A percentile compares a stretch with the other conserved stretches of the same genome.
phyloP scores from a whole-genome alignment of 2,888 invertebrate genomes.

The Drosophila setosimentum region DNA sequence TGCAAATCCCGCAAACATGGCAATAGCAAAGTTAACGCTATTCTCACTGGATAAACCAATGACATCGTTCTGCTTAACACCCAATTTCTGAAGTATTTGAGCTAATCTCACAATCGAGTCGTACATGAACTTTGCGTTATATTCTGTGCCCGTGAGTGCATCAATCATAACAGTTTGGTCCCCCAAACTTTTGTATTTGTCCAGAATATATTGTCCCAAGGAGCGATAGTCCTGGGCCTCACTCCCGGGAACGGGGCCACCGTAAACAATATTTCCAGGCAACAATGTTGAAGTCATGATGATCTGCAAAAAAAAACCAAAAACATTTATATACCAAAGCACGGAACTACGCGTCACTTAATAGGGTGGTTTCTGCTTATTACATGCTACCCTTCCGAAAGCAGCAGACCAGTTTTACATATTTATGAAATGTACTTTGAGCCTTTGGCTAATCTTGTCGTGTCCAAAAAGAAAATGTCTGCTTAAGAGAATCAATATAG shows the following conservation, averaged over 20 bases:
- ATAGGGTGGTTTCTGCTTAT: conserved; percentile 31
- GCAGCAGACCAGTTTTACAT: not conserved
- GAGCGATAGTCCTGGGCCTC: conserved; percentile 74
- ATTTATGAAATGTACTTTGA: too few species aligned
- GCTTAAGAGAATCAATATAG: conserved; percentile 16
- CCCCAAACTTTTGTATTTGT: conserved; percentile 86
- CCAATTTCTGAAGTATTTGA: conserved; percentile 84
- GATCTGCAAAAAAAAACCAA: conserved; percentile 24
- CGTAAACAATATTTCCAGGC: conserved; percentile 83
- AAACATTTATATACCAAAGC: not conserved
- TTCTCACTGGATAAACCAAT: conserved; percentile 88
- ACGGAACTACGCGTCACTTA: not conserved
- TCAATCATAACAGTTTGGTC: conserved; percentile 85
- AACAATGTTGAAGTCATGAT: conserved; percentile 74
- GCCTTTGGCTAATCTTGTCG: conserved; percentile 65
- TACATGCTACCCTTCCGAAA: conserved; percentile 18
- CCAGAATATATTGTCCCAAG: conserved; percentile 87
- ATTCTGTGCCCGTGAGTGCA: conserved; percentile 78
- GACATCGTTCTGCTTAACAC: conserved; percentile 86
- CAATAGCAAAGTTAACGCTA: conserved; percentile 86
- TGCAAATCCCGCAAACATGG: conserved; percentile 86
- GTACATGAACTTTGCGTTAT: conserved; percentile 75
- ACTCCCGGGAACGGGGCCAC: conserved; percentile 68
- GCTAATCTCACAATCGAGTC: conserved; percentile 79
- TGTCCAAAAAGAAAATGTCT: not conserved